Conservation (phyloP, 2,797 vertebrate species). For the Emys orbicularis region DNA sequence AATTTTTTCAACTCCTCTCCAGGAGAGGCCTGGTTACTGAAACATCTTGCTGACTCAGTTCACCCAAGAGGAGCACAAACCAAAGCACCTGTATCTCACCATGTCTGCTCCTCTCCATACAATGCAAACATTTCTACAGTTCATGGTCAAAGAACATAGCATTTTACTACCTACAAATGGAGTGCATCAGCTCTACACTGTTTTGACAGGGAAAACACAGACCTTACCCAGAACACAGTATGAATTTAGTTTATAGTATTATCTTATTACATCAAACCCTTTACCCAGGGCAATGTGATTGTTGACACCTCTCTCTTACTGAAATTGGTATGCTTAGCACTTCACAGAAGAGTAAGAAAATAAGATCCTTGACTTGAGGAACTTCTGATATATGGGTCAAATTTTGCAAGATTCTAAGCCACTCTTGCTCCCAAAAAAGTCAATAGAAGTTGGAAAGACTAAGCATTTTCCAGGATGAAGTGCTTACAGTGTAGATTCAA, state of each 20-base stretch:
- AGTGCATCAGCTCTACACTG: neutral
- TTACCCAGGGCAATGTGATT: neutral
- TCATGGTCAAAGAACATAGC: neutral
- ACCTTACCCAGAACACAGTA: neutral
- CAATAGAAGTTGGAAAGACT: too few relatives aligned
- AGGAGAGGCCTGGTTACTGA: neutral
- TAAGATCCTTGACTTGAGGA: neutral
- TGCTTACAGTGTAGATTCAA: too few relatives aligned
- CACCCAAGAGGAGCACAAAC: neutral
- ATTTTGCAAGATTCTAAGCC: neutral
- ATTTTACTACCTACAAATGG: neutral
- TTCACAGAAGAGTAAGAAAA: neutral
- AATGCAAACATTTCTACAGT: neutral
- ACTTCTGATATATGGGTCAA: neutral
- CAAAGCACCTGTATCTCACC: neutral
- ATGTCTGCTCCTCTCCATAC: neutral
- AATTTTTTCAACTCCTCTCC: accelerated
- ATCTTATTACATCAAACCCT: neutral
- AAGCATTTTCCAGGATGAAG: too few relatives aligned
- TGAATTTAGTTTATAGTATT: neutral
- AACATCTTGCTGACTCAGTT: neutral
- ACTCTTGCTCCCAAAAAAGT: too few relatives aligned
- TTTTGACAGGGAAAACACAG: neutral
- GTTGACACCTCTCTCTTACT: neutral
- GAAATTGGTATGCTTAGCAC: neutral